phyloP scores from a whole-genome alignment of 1,140 invertebrate genomes.

The Drosophila truncata region DNA sequence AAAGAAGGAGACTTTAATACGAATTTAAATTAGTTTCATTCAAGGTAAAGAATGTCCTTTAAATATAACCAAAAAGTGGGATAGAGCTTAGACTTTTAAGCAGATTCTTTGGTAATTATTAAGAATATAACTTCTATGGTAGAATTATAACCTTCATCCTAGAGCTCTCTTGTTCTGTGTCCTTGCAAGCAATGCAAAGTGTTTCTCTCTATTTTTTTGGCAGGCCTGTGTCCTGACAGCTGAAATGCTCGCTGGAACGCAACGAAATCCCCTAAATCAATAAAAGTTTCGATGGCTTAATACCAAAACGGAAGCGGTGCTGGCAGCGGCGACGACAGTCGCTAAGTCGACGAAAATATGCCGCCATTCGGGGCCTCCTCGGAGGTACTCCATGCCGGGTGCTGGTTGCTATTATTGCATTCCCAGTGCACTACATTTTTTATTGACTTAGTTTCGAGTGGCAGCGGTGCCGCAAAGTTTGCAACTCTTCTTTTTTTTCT shows the following conservation, averaged over 20 bases:
- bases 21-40: too few relatives aligned
- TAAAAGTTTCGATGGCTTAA: slow-evolving; percentile 79
- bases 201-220: slow-evolving; percentile 1
- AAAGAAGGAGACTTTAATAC: too few relatives aligned
- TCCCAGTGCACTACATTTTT: slow-evolving; percentile 53
- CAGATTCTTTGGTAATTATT: neutral
- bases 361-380: slow-evolving; percentile 28
- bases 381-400: neutral
- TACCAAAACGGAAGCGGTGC: slow-evolving; percentile 62
- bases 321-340: slow-evolving; percentile 61
- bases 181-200: slow-evolving; percentile 26
- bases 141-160: too few relatives aligned
- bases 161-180: neutral
- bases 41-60: neutral
- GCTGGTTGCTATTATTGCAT: slow-evolving; percentile 27
- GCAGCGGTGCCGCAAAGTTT: slow-evolving; percentile 55
- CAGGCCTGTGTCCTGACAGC: slow-evolving; percentile 19
- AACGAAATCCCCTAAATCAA: slow-evolving; percentile 68
- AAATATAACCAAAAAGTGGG: neutral
- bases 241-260: slow-evolving; percentile 39
- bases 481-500: slow-evolving; percentile 24
- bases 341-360: slow-evolving; percentile 74
- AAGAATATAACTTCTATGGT: too few relatives aligned
- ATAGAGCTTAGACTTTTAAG: neutral
- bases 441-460: slow-evolving; percentile 83